A percentile compares a stretch with the other conserved stretches of the same genome.
These are phyloP conservation scores for Drosophila borborema DNA, from an alignment of 2,888 invertebrate species.

Conservation along the genomic window DNA sequence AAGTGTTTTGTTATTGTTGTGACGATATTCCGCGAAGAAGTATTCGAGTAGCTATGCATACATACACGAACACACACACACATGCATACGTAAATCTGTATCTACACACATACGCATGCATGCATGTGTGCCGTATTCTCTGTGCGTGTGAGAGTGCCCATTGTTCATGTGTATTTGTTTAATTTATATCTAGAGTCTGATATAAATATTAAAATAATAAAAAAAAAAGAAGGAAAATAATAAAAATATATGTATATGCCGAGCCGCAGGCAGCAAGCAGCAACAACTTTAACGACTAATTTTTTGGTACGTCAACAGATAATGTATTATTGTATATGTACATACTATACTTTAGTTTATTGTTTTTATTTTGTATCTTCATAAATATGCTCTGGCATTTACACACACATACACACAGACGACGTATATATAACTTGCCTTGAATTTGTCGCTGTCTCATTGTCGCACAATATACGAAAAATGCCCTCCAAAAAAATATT, in stretches of 20 bases:
- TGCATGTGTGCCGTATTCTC: constrained; percentile 8
- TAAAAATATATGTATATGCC: constrained; percentile 36
- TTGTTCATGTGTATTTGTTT: constrained; percentile 73
- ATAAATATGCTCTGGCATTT: constrained; percentile 45
- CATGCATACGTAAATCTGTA: constrained; percentile 46
- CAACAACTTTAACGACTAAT: constrained; percentile 55
- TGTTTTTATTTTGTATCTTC: constrained; percentile 36
- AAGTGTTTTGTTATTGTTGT: constrained; percentile 71
- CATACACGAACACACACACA: constrained; percentile 17
- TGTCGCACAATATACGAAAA: constrained; percentile 34
- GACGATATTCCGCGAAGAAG: constrained; percentile 66
- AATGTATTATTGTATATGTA: constrained; percentile 61
- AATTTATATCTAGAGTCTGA: constrained; percentile 78
- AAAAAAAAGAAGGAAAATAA: constrained; percentile 1
- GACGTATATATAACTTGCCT: constrained; percentile 42
- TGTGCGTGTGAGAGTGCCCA: constrained; percentile 32
- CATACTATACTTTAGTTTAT: constrained; percentile 34
- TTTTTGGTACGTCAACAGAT: constrained; percentile 74
- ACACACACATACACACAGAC: background rate
- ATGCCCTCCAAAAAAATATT: constrained; percentile 54
- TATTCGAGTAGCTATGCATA: constrained; percentile 60
- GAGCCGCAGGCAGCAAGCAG: constrained; percentile 41
- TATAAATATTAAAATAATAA: constrained; percentile 77
- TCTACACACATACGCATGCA: constrained; percentile 25
- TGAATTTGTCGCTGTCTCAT: constrained; percentile 46